Evolutionary conservation across 2,113 vertebrate species (phyloP).

Genomic region (Dromas ardeola): DNA sequence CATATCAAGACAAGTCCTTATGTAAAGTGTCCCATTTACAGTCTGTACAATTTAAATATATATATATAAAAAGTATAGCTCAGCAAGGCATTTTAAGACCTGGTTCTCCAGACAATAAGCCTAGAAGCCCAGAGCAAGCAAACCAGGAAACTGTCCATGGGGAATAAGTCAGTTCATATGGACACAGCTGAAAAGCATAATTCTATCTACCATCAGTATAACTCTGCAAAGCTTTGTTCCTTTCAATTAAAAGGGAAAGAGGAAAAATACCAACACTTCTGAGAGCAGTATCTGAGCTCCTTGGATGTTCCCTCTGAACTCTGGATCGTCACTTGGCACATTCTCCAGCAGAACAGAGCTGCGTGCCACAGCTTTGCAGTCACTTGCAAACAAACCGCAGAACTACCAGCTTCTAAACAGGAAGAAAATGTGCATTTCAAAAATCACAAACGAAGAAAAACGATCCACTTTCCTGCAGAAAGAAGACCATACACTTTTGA

Average conservation of each 20-base stretch:
- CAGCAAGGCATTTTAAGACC: neutral
- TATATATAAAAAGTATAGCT: neutral
- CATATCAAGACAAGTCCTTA: neutral
- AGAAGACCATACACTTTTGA: neutral
- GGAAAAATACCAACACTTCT: neutral
- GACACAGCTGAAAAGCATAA: neutral
- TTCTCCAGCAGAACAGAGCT: neutral
- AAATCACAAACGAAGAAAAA: neutral
- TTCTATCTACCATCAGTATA: neutral
- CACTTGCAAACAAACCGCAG: neutral
- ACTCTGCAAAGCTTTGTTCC: neutral
- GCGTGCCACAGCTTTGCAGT: neutral
- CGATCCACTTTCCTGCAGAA: neutral
- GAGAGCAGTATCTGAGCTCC: neutral
- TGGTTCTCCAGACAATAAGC: neutral
- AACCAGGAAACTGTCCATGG: neutral
- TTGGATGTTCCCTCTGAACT: neutral
- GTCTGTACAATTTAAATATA: slow-evolving; percentile 1
- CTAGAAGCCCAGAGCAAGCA: neutral
- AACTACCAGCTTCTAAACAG: neutral
- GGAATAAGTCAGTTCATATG: neutral
- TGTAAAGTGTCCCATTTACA: slow-evolving; percentile 1
- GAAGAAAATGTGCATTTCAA: neutral
- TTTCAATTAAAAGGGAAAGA: neutral
- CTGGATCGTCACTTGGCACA: neutral